Percentiles rank a stretch among this genome's conserved stretches.
Conservation (phyloP, 1,140 invertebrate species). For the Parapsyche elsis region DNA sequence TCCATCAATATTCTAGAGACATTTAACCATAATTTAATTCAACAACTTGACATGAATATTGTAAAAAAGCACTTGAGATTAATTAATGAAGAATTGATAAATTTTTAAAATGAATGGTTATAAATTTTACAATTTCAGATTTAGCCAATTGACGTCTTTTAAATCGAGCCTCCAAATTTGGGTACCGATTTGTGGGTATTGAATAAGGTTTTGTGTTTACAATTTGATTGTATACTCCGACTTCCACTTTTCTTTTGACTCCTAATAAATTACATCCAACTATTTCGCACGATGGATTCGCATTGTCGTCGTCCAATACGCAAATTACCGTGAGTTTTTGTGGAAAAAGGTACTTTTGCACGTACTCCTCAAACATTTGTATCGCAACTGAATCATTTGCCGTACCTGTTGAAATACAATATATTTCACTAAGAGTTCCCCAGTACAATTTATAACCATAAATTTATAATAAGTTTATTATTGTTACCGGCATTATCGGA, state of each 20-base stretch:
- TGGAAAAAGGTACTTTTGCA: conserved; percentile 30
- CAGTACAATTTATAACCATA: not conserved
- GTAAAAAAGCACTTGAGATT: no score
- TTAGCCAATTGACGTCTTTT: no score
- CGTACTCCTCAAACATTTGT: conserved; percentile 32
- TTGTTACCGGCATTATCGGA: conserved; percentile 14
- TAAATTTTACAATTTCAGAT: no score
- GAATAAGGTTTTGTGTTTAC: conserved; percentile 32
- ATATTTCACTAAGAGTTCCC: no score
- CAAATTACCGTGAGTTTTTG: conserved; percentile 44
- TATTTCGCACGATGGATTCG: not conserved
- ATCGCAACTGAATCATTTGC: conserved; percentile 8
- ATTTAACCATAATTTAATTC: no score
- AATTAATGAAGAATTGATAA: no score
- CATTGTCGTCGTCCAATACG: conserved; percentile 41
- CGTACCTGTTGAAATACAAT: conserved; percentile 21
- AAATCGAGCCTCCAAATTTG: no score
- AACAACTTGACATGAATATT: no score
- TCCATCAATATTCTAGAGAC: no score
- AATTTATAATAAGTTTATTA: not conserved
- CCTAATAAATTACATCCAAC: conserved; percentile 47
- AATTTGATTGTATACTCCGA: conserved; percentile 29
- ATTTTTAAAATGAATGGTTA: no score
- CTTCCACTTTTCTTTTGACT: conserved; percentile 18
- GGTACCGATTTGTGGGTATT: not conserved